Base-by-base conservation (phyloP, 2,888 invertebrate genomes). In the Amblyteles armatorius region DNA sequence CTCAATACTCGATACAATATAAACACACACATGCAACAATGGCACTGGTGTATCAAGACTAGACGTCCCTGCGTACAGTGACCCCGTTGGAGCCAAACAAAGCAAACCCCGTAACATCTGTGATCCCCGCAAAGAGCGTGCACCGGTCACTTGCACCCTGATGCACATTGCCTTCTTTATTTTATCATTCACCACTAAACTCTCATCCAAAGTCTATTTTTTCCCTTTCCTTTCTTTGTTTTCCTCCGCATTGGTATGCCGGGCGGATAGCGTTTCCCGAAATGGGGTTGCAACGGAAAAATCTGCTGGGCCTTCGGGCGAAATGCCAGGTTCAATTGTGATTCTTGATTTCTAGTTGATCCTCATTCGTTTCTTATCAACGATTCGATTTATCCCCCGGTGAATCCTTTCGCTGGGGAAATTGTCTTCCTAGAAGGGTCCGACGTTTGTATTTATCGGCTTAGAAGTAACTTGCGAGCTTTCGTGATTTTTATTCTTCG, bases 81-180 rank as follows among this genome's bases (percentile, higher is more conserved):
- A n/a, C 40, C 44, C 40, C 52, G 78, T 63, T 40, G 26, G 48
- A 74, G 50, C 65, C 80, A 79, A 84, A 86, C 82, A 87, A 87
- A 85, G 84, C 84, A 81, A 84, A 86, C 72, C 65, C 72, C 55
- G 63, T 68, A 83, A 84, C 87, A 87, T 87, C 86, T 87, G 85
- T 81, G 84, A 82, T 79, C 71, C 82, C 55, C 44, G 57, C 55
- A 33, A 11, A 63, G 57, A 79, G 71, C 69, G 69, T 26, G 50
- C 52, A 55, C 57, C 50, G 33, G 26, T 7, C 68, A 81, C 73
- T 84, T 81, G 73, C 73, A 33, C 50, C 55, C 68, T 29, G 77
- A 67, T 81, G 84, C 84, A 84, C 78, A 73, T 78, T 84, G 60
- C 67, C 73, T 74, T 44, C 68, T 40, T 40, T 82, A 60, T 60